Base-by-base conservation (phyloP, 2,888 invertebrate genomes). In the Azorinus chamasolen region DNA sequence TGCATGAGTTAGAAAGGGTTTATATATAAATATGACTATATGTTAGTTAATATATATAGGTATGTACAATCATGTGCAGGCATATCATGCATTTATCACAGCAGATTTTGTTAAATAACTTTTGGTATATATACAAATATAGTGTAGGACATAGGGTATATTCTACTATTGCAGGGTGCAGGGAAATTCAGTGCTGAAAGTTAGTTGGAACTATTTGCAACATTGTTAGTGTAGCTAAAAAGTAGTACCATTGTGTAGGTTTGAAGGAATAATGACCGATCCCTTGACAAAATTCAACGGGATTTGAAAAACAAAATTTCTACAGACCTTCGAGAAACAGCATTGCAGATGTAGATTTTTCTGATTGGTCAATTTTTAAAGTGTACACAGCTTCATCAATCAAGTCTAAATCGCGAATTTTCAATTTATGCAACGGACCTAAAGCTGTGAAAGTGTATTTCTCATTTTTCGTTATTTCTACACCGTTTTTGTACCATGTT, bases 401-500 rank as follows among this genome's bases (percentile, higher is more conserved):
- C n/a, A 83, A 48, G 18, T 74, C 64, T 51, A 87, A 69, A 75
- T 90, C 83, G 53, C 63, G 57, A 45, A 91, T 83, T 27, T 73
- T 86, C 32, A 91, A 82, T 61, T 84, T 83, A 73, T 89, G 89
- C 45, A 86, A 72, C 53, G 71, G 78, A 24, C 89, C 90, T n/a
- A 88, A 87, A n/a, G 72, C 74, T 12, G 72, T 73, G 32, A 90
- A 79, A 24, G 68, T 59, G 63, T 87, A 84, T 74, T 88, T 87
- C 55, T 79, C 76, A 8, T 76, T 71, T n/a, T 63, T n/a, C 24
- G 37, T 48, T 3, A 89, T 69, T 39, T 79, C 80, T 14, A 81
- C 66, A 55, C 80, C 81, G 50, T 86, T 87, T 94, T 94, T 95
- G 83, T 95, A 95, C 98, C 98, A 98, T 63, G 95, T 95, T 0